Percentiles rank a stretch among this genome's conserved stretches.
These are phyloP conservation scores for Lumbricus terrestris DNA, from an alignment of 2,888 invertebrate species.

Conservation along the genomic window DNA sequence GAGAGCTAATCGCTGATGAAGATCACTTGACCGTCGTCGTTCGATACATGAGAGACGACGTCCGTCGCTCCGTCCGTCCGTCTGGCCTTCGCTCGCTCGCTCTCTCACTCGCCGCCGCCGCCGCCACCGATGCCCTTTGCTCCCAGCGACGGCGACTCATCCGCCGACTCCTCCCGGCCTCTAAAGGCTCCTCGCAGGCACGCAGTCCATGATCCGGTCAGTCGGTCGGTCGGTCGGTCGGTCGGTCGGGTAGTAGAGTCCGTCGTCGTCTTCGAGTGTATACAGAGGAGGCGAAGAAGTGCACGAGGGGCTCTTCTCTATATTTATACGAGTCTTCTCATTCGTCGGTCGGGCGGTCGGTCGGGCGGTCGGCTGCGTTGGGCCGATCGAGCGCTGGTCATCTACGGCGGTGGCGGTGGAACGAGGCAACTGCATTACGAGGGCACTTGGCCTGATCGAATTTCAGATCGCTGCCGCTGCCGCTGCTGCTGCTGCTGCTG, in stretches of 20 bases:
- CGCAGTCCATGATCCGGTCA: not conserved
- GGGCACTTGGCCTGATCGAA: not conserved
- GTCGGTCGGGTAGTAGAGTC: not conserved
- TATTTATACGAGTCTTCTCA: not conserved
- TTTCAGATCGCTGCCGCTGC: not conserved
- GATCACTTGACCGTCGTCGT: not conserved
- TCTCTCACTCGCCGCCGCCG: too few species aligned
- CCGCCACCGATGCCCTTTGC: not conserved
- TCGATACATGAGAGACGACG: not conserved
- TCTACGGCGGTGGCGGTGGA: not conserved
- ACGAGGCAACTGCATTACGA: not conserved
- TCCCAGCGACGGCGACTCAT: not conserved
- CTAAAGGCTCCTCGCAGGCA: not conserved
- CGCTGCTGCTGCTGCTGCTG: not conserved
- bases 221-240: not conserved
- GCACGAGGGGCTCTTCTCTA: not conserved
- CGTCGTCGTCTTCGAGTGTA: not conserved
- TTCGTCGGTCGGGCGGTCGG: not conserved
- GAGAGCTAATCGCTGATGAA: not conserved
- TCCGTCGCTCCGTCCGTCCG: too few species aligned
- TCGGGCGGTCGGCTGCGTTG: not conserved
- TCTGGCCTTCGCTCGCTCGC: not conserved
- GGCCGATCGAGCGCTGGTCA: not conserved
- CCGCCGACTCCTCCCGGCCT: not conserved
- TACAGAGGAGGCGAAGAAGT: not conserved